Percentiles rank a stretch among this genome's conserved stretches.
Evolutionary conservation across 2,113 vertebrate genomes (phyloP).

Genomic region (Podarcis muralis): DNA sequence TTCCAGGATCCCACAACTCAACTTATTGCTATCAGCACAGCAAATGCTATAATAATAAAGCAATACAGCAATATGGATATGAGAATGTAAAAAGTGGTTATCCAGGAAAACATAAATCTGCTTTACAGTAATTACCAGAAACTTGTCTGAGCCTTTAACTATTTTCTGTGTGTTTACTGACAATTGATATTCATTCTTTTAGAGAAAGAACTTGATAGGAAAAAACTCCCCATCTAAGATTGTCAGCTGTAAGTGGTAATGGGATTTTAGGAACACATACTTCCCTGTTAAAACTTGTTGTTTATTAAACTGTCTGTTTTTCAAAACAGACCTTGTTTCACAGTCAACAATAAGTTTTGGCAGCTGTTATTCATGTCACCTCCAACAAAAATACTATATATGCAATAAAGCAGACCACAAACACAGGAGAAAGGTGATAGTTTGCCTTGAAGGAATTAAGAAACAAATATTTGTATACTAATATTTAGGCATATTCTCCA

Average conservation of each 20-base stretch:
- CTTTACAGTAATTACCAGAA: slow-evolving; percentile 51
- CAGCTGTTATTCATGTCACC: background rate
- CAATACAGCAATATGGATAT: slow-evolving; percentile 6
- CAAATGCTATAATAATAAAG: background rate
- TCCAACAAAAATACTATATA: background rate
- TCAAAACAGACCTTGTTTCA: slow-evolving; percentile 7
- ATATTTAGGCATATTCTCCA: background rate
- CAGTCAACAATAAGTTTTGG: slow-evolving; percentile 10
- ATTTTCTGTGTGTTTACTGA: slow-evolving; percentile 6
- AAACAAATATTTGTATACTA: background rate
- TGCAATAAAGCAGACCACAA: background rate
- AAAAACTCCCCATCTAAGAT: background rate
- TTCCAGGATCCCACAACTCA: slow-evolving; percentile 19
- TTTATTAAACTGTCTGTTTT: slow-evolving; percentile 8
- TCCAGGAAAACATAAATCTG: slow-evolving; percentile 41
- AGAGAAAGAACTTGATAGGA: slow-evolving; percentile 14
- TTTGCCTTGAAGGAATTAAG: background rate
- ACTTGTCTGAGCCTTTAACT: slow-evolving; percentile 53
- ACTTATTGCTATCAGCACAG: slow-evolving; percentile 11
- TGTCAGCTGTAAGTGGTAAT: background rate
- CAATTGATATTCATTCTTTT: slow-evolving; percentile 50
- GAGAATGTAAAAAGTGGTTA: slow-evolving; percentile 37
- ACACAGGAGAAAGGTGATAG: background rate
- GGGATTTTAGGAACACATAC: slow-evolving; percentile 16
- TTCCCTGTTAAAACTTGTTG: background rate